A percentile compares a stretch with the other conserved stretches of the same genome.
Conservation (phyloP, 2,113 vertebrate species). For the Brachyistius frenatus region DNA sequence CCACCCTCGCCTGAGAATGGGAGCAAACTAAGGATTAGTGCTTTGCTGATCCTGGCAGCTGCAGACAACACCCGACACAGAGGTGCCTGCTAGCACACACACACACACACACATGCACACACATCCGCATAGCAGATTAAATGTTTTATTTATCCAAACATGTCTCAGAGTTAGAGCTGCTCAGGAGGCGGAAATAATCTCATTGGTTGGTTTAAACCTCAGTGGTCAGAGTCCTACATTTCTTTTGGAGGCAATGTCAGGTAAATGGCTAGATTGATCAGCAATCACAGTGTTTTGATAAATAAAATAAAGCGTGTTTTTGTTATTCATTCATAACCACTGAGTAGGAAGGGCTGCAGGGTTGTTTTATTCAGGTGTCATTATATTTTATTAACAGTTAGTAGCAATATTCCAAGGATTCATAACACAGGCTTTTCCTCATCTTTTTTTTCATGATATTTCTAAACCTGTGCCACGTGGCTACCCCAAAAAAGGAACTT, state of each 20-base stretch:
- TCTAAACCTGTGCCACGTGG: not conserved
- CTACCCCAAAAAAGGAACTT: not conserved
- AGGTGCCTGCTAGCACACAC: constrained; percentile 36
- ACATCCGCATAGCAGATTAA: constrained; percentile 54
- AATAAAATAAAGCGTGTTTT: not conserved
- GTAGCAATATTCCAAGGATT: not conserved
- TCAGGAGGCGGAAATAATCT: constrained; percentile 48
- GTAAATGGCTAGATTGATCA: not conserved
- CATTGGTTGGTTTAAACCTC: constrained; percentile 34
- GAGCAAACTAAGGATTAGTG: constrained; percentile 72
- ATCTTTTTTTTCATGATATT: not conserved
- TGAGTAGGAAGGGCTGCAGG: not conserved
- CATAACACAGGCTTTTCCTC: not conserved
- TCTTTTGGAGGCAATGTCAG: constrained; percentile 7
- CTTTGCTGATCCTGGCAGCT: constrained; percentile 57
- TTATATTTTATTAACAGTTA: not conserved
- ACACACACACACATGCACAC: constrained; percentile 33
- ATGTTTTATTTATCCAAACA: constrained; percentile 69
- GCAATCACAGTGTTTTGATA: not conserved
- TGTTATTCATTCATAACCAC: not conserved
- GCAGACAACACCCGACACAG: constrained; percentile 55
- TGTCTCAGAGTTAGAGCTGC: constrained; percentile 47
- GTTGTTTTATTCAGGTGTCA: not conserved
- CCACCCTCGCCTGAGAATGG: constrained; percentile 52
- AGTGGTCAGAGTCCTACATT: constrained; percentile 12